A percentile compares a stretch with the other conserved stretches of the same genome.
Evolutionary conservation across 2,888 invertebrate genomes (phyloP).

Genomic region (Slavum lentiscoides): DNA sequence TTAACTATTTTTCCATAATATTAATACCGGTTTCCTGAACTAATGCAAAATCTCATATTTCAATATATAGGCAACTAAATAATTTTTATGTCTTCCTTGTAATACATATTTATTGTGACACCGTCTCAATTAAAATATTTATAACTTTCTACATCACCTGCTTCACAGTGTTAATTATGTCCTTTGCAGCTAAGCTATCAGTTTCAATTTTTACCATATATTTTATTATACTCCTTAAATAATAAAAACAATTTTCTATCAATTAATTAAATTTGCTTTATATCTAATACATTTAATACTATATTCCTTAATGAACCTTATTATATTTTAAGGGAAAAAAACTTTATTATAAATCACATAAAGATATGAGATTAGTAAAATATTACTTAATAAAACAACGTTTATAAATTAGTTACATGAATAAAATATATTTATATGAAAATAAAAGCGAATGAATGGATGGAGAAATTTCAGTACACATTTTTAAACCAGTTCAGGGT

Average conservation of each 20-base stretch:
- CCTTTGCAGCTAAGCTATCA: no score
- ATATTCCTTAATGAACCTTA: no score
- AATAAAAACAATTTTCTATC: no score
- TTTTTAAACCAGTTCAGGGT: constrained; percentile 40
- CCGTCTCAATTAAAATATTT: constrained; percentile 2
- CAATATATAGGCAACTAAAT: not conserved
- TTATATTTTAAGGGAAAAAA: no score
- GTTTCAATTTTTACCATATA: no score
- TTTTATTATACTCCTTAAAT: no score
- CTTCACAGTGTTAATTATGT: not conserved
- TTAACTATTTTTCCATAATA: not conserved
- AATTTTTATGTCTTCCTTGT: not conserved
- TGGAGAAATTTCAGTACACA: constrained; percentile 34
- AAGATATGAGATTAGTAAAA: no score
- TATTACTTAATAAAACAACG: not conserved
- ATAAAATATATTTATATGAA: not conserved
- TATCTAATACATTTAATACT: no score
- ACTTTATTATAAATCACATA: no score
- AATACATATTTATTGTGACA: not conserved
- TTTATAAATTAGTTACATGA: not conserved
- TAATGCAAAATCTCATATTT: not conserved
- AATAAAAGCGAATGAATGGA: constrained; percentile 28
- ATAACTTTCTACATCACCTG: not conserved
- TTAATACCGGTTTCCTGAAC: not conserved
- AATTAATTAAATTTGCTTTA: no score